Conservation (phyloP, 2,888 invertebrate genomes). For the Bursaphelenchus okinawaensis region DNA sequence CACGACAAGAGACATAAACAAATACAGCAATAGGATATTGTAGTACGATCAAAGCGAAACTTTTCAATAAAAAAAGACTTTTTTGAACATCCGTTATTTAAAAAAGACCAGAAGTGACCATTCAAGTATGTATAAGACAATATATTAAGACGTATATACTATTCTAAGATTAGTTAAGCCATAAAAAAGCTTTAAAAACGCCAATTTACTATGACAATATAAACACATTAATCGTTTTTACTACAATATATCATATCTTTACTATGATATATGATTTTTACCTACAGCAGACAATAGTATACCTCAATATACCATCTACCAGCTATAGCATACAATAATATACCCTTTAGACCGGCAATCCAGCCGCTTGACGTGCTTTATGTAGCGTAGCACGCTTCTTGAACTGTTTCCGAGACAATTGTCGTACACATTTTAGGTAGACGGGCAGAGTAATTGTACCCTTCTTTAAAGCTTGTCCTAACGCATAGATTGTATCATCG, state of each 20-base stretch:
- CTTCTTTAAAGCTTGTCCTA: slow-evolving; percentile 65
- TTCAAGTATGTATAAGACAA: too few species aligned
- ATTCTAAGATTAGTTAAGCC: too few species aligned
- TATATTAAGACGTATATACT: too few species aligned
- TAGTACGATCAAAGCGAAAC: too few species aligned
- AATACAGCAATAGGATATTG: too few species aligned
- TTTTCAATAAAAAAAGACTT: too few species aligned
- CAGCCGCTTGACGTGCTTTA: slow-evolving; percentile 70
- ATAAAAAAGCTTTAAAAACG: too few species aligned
- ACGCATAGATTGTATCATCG: slow-evolving; percentile 95
- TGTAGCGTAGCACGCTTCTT: slow-evolving; percentile 89
- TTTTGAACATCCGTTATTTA: too few species aligned
- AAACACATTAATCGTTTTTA: too few species aligned
- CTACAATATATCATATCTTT: background rate
- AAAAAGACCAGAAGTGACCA: too few species aligned
- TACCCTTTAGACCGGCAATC: slow-evolving; percentile 23
- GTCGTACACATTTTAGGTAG: slow-evolving; percentile 90
- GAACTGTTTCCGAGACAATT: slow-evolving; percentile 89
- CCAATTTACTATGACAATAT: background rate
- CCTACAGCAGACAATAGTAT: background rate
- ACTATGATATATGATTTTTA: background rate
- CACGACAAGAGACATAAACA: too few species aligned
- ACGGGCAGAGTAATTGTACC: slow-evolving; percentile 78
- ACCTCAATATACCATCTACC: too few species aligned
- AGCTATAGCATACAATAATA: background rate